phyloP scores from a whole-genome alignment of 2,888 invertebrate genomes.

The Stomorhina lunata region DNA sequence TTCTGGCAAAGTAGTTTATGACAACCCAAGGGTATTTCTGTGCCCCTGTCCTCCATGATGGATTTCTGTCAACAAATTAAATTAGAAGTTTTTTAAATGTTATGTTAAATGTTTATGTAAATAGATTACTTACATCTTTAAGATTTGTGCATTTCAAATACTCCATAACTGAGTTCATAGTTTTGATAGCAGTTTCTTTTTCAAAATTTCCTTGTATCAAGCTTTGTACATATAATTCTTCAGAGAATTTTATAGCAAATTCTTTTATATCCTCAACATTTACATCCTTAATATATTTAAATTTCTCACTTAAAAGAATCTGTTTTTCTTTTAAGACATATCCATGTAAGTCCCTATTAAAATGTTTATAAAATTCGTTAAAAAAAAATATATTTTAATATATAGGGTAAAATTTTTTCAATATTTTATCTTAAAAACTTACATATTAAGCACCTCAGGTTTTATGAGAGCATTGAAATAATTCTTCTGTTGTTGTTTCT shows the following conservation, averaged over 20 bases:
- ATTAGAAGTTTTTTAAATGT: background rate
- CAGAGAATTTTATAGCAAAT: constrained; percentile 83
- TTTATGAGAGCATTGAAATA: constrained; percentile 89
- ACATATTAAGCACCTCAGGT: constrained; percentile 86
- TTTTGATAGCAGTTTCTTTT: constrained; percentile 82
- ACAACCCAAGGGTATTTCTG: constrained; percentile 85
- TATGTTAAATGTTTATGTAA: background rate
- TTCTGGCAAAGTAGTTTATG: constrained; percentile 85
- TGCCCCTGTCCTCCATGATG: constrained; percentile 82
- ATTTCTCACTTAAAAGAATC: constrained; percentile 86
- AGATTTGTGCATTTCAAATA: constrained; percentile 82
- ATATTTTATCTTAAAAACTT: too few species aligned
- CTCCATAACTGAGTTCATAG: constrained; percentile 82
- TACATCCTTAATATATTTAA: constrained; percentile 81
- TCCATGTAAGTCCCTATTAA: constrained; percentile 84
- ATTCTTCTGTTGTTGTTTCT: constrained; percentile 81
- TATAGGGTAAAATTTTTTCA: constrained; percentile 8
- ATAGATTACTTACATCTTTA: constrained; percentile 68
- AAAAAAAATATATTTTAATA: too few species aligned
- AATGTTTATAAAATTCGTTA: too few species aligned
- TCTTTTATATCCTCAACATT: constrained; percentile 83
- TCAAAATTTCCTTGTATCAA: constrained; percentile 91
- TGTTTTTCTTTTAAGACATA: constrained; percentile 84
- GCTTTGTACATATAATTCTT: constrained; percentile 85
- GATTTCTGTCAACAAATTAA: constrained; percentile 34